Evolutionary conservation across 1,140 invertebrate species (phyloP), one percentile per base, ranked within the genome.

Genomic region (Solen grandis): DNA sequence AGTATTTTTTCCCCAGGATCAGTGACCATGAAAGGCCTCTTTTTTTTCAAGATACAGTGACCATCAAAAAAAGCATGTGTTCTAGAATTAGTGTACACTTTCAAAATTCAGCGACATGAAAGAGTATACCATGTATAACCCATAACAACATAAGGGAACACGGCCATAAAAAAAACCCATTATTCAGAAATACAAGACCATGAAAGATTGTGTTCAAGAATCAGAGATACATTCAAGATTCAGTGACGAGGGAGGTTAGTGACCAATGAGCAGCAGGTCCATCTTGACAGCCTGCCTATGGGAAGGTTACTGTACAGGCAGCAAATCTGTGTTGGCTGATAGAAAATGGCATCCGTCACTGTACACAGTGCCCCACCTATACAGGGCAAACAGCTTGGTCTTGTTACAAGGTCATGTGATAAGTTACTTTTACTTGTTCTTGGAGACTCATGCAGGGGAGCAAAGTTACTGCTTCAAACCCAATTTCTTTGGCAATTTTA

Each of bases 241-340:
- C n/a, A n/a, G n/a, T n/a, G n/a, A n/a, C n/a, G n/a, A n/a, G n/a
- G 0, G 16, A 4, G 25, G 22, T 5, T 65, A 29, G 29, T 75
- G 70, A 82, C 75, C 85, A 76, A 80, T 80, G 29, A 83, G 62
- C 81, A 84, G 77, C 27, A 77, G 74, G 75, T 77, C 83, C 52
- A 77, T 75, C 83, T 81, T 63, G 69, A 84, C 83, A 86, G 78
- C 85, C 84, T 86, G 82, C 76, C 82, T 86, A 54, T 41, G 72
- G 59, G 52, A 73, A 46, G 70, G 69, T 31, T 29, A 50, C 60
- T 72, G 62, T 81, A 75, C 57, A 69, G 73, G 70, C 65, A 83
- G 84, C 84, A 83, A 86, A 86, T 86, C 84, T 86, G 65, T 85
- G 50, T 69, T 79, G 75, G 84, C 65, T 41, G 41, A 16, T 59